phyloP scores from a whole-genome alignment of 1,140 invertebrate species.

The Sweltsa coloradensis region DNA sequence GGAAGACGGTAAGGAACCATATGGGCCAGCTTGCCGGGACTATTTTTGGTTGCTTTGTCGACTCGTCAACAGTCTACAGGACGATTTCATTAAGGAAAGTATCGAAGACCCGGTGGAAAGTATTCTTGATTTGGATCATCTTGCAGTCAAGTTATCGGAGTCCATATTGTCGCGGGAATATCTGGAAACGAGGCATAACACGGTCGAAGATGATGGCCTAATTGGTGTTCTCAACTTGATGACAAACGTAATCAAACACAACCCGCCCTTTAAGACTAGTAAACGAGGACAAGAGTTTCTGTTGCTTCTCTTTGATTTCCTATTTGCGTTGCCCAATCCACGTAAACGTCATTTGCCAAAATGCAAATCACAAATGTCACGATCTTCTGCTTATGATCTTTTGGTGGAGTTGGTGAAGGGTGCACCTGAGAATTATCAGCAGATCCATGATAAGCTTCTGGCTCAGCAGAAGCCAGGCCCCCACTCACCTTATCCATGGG shows the following conservation, averaged over 20 bases:
- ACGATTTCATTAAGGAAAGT: slow-evolving; percentile 57
- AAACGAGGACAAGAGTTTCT: slow-evolving; percentile 62
- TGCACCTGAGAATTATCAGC: slow-evolving; percentile 71
- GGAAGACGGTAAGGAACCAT: slow-evolving; percentile 81
- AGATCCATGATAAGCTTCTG: slow-evolving; percentile 69
- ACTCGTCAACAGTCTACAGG: slow-evolving; percentile 71
- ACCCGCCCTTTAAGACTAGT: slow-evolving; percentile 71
- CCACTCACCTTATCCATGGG: slow-evolving; percentile 82
- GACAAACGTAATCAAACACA: slow-evolving; percentile 77
- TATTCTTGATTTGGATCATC: slow-evolving; percentile 53
- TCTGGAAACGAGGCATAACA: slow-evolving; percentile 66
- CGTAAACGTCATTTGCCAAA: slow-evolving; percentile 75
- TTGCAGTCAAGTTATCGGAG: slow-evolving; percentile 61
- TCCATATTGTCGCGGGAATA: slow-evolving; percentile 66
- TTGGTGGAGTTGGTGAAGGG: slow-evolving; percentile 76
- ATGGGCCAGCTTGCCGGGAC: slow-evolving; percentile 83
- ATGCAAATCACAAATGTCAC: slow-evolving; percentile 78
- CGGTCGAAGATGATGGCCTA: slow-evolving; percentile 78
- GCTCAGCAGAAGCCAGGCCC: slow-evolving; percentile 76
- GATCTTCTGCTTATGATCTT: slow-evolving; percentile 81
- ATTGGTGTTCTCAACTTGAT: slow-evolving; percentile 78
- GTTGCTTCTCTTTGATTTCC: slow-evolving; percentile 64
- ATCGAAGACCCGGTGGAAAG: slow-evolving; percentile 38
- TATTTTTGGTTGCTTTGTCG: slow-evolving; percentile 88
- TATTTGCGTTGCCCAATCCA: slow-evolving; percentile 82